Evolutionary conservation across 2,113 vertebrate species (phyloP).

Genomic region (Zapus hudsonius): DNA sequence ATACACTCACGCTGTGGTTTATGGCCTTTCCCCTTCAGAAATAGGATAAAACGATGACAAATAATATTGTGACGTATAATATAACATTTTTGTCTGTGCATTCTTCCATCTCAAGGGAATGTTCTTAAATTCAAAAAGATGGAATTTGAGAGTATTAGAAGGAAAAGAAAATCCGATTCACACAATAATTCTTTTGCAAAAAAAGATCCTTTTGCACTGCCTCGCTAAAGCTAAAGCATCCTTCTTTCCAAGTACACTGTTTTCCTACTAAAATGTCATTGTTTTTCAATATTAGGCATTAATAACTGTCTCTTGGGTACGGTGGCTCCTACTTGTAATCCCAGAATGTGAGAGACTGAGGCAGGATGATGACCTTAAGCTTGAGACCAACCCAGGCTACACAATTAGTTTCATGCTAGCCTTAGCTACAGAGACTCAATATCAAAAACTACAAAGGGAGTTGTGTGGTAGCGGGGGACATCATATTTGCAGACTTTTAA

Average conservation of each 20-base stretch:
- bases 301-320: slow-evolving; percentile 47
- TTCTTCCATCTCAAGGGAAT: neutral
- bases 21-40: neutral
- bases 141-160: neutral
- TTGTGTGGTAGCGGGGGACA: neutral
- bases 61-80: neutral
- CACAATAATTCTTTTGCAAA: slow-evolving; percentile 1
- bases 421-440: neutral
- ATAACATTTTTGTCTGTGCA: neutral
- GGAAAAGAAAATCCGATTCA: neutral
- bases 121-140: neutral
- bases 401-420: neutral
- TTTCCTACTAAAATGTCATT: slow-evolving; percentile 48
- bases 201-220: neutral
- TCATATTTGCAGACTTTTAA: slow-evolving; percentile 57
- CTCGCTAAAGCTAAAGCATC: neutral
- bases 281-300: slow-evolving; percentile 61
- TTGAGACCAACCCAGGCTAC: neutral
- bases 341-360: neutral
- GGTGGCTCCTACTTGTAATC: neutral
- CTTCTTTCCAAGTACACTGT: neutral
- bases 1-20: neutral
- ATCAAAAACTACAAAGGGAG: neutral
- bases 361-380: neutral
- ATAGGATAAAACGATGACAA: neutral